These are phyloP conservation scores for Chloroceryle amazona DNA, from an alignment of 2,797 vertebrate genomes.

Conservation along the genomic window DNA sequence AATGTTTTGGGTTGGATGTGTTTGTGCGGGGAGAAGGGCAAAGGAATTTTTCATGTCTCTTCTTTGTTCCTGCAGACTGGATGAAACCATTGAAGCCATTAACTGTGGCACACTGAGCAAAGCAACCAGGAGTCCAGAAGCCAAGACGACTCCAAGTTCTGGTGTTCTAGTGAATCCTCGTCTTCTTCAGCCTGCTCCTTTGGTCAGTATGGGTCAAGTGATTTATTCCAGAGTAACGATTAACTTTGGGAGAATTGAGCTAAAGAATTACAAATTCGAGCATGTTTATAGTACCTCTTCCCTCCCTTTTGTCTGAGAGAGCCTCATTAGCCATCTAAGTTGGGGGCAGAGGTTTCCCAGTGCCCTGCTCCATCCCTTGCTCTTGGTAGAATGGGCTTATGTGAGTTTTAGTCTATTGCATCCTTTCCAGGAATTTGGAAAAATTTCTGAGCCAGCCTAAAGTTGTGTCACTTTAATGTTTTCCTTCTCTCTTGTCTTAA, in stretches of 20 bases:
- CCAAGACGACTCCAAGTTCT: constrained; percentile 65
- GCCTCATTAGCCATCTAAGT: background rate
- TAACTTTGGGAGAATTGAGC: background rate
- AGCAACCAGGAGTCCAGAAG: constrained; percentile 36
- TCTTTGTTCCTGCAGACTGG: constrained; percentile 83
- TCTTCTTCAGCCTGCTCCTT: constrained; percentile 88
- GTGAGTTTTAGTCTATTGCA: background rate
- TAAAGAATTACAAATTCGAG: background rate
- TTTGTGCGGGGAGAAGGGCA: background rate
- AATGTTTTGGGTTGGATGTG: background rate
- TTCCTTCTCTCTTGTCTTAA: background rate
- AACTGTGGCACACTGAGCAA: constrained; percentile 77
- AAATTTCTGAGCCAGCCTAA: background rate
- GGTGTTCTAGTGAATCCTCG: constrained; percentile 91
- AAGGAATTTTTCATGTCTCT: background rate
- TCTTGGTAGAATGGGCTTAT: background rate
- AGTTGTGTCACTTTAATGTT: background rate
- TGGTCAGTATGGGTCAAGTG: constrained; percentile 81
- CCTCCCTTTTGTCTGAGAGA: background rate
- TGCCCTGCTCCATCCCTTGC: background rate
- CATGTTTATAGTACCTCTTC: background rate
- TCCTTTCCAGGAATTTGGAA: background rate
- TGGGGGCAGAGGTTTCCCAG: background rate
- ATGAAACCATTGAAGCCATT: constrained; percentile 89
- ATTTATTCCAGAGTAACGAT: background rate